These are phyloP conservation scores for Tanypteryx hageni DNA, from an alignment of 2,888 invertebrate species.

Conservation along the genomic window DNA sequence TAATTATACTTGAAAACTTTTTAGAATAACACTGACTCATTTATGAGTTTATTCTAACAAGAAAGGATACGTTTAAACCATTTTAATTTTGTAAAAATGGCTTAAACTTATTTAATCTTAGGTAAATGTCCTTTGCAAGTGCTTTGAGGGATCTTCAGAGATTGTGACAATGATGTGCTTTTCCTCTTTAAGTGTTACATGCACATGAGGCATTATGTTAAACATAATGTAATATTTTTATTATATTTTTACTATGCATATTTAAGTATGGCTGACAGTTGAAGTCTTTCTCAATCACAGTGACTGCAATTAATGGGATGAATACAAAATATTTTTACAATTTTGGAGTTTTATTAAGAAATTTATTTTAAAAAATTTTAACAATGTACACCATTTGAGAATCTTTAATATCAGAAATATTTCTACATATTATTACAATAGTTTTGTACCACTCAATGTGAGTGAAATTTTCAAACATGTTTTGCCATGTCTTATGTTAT, in stretches of 20 bases:
- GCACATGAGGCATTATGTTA: background rate
- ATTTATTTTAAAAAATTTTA: constrained; percentile 29
- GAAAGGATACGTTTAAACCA: background rate
- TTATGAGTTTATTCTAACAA: constrained; percentile 39
- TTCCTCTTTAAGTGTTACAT: constrained; percentile 48
- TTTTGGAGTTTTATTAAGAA: background rate
- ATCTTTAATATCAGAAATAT: background rate
- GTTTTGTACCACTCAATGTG: constrained; percentile 54
- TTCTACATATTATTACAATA: background rate
- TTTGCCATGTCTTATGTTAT: constrained; percentile 34
- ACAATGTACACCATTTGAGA: background rate
- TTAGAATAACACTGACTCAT: constrained; percentile 13
- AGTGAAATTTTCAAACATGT: constrained; percentile 34
- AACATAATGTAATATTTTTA: background rate
- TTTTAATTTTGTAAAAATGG: background rate
- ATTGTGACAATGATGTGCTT: constrained; percentile 11
- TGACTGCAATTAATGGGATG: background rate
- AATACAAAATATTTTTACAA: background rate
- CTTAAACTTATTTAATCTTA: constrained; percentile 1
- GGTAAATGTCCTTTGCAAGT: constrained; percentile 9
- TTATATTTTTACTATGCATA: background rate
- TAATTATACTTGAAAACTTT: constrained; percentile 10
- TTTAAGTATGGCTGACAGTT: background rate
- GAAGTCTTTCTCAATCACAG: background rate
- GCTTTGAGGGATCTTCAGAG: background rate